Base-by-base conservation (phyloP, 2,797 vertebrate species). In the Channallabes apus region DNA sequence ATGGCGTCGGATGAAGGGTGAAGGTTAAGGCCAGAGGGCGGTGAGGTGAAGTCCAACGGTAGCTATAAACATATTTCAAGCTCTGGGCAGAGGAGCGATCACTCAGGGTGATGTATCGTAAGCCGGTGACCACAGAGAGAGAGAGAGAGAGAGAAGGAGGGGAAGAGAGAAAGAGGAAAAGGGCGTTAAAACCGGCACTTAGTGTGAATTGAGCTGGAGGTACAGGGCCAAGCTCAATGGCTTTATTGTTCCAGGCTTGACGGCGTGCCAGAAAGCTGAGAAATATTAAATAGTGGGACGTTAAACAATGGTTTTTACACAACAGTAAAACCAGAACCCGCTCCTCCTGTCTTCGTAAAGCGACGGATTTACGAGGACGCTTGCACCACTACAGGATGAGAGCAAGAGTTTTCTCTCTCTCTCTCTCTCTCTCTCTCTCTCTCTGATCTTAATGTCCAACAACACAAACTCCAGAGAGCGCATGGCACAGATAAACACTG, bases 291-390 rank as follows among this genome's bases (percentile, higher is more conserved):
- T 67, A 58, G 86, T 83, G 91, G 89, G 91, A 95, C 93, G 91
- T 94, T 92, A 94, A 94, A 95, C 93, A 95, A 94, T 94, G 92
- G 90, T 94, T 94, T 94, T 94, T 94, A 93, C 91, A 94, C 92
- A 93, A 93, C 93, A 93, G 91, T 90, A 89, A 92, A 94, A 94
- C n/a, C 88, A 87, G 91, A 86, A 84, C 89, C 87, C 89, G 93
- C 94, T 94, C 92, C 92, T 94, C 89, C 90, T 86, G 89, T 90
- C 90, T 91, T 89, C 86, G 82, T 92, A 92, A 91, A 90, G 86
- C 88, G 85, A 78, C 86, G 83, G 68, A 65, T 88, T 88, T 87
- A 82, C 41, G 80, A 87, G 82, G 27, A 89, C 6, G 38, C 41
- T 64, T 67, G 51, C 68, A 62, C 72, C 46, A 73, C 67, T 80